Base-by-base conservation (phyloP, 2,797 vertebrate species). In the Euthynnus affinis region DNA sequence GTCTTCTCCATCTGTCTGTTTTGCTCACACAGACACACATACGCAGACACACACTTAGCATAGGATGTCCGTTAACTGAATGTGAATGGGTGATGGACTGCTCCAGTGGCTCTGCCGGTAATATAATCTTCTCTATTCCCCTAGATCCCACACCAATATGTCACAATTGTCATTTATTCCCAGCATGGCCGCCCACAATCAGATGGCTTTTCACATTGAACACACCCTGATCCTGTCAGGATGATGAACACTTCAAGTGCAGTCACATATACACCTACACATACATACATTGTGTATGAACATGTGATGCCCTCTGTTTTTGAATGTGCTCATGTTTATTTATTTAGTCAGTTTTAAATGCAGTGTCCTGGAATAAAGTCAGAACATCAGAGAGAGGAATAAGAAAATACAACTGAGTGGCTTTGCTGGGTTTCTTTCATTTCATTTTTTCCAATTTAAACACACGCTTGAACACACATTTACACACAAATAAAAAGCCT, bases 111-210 rank as follows among this genome's bases (percentile, higher is more conserved):
- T 90, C 86, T 61, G 85, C 74, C 25, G 80, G 82, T 93, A 94
- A 94, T 94, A 94, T 94, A 92, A 94, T 94, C 90, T 83, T 68
- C 83, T 85, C 85, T 76, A 88, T 88, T 89, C 87, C 93, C 92
- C 84, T 74, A 90, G 92, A 92, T 94, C 92, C 93, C 93, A 90
- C 90, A 92, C 88, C 93, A 93, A 93, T 94, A 93, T 93, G 86
- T 93, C 92, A 90, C 92, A 93, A 93, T 94, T 94, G 84, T 93
- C 92, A 91, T 92, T 91, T 93, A 93, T 94, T 94, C 91, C 93
- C 89, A 87, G 87, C 89, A 87, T 91, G 81, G 87, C 75, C 61
- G 62, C 88, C 77, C 88, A 86, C 90, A 87, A 88, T 93, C 88
- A 89, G 83, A 87, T 90, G 90, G 75, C 78, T 88, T 90, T 85